Evolutionary conservation across 2,888 invertebrate species (phyloP).

Genomic region (Lathronympha strigana): DNA sequence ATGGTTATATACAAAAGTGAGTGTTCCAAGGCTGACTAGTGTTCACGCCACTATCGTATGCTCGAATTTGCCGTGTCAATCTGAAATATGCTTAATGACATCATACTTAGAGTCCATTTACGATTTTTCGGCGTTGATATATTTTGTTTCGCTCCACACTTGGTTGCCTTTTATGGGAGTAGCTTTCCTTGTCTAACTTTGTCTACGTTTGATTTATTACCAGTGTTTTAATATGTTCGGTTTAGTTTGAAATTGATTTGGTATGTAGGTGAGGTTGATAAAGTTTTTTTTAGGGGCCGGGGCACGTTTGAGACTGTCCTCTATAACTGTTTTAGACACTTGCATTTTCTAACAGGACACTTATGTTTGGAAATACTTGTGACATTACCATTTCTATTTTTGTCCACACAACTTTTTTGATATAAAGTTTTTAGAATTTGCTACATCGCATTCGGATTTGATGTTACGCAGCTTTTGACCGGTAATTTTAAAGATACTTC

Average conservation of each 20-base stretch:
- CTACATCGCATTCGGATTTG: too few species aligned
- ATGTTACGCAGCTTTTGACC: too few species aligned
- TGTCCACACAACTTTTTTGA: too few species aligned
- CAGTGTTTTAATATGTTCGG: conserved; percentile 28
- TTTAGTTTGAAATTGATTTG: conserved; percentile 37
- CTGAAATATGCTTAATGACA: conserved; percentile 56
- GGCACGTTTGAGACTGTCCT: conserved; percentile 1
- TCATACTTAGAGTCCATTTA: conserved; percentile 48
- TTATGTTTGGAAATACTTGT: background rate
- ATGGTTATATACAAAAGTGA: conserved; percentile 65
- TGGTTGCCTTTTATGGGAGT: conserved; percentile 56
- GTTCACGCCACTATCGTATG: conserved; percentile 56
- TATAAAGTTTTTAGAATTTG: too few species aligned
- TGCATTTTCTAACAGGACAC: background rate
- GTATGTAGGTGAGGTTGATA: conserved; percentile 33
- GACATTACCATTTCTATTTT: too few species aligned
- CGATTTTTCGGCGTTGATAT: conserved; percentile 18
- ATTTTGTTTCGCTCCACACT: conserved; percentile 46
- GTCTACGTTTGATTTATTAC: conserved; percentile 56
- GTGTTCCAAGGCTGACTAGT: conserved; percentile 70
- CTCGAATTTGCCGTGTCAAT: conserved; percentile 56
- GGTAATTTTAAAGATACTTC: too few species aligned
- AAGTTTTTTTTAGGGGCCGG: conserved; percentile 11
- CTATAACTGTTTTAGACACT: background rate
- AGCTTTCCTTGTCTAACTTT: conserved; percentile 63